Conservation (phyloP, 1,140 invertebrate species). For the Amphibalanus amphitrite region DNA sequence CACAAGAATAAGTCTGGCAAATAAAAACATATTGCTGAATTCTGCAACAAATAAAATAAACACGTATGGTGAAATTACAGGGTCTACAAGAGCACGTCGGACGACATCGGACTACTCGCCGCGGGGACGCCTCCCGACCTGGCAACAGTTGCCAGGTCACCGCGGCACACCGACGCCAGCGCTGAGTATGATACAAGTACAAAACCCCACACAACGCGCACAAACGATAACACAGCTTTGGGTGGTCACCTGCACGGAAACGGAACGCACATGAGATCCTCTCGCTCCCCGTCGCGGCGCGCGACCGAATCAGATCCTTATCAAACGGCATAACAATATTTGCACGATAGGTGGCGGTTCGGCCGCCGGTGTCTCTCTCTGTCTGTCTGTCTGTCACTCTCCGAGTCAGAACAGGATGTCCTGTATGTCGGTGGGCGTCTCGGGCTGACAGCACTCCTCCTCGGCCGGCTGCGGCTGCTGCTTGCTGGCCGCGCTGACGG, state of each 20-base stretch:
- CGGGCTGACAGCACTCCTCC: not conserved
- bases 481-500: not conserved
- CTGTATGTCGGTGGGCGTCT: conserved; percentile 1
- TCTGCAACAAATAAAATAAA: not conserved
- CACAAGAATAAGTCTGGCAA: not conserved
- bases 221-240: not conserved
- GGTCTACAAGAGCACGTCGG: not conserved
- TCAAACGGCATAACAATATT: not conserved
- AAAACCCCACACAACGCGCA: not conserved
- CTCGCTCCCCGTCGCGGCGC: not conserved
- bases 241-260: not conserved
- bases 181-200: not conserved
- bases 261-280: not conserved
- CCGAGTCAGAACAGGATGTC: not conserved
- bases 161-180: not conserved
- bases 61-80: not conserved
- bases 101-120: not conserved
- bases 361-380: no score
- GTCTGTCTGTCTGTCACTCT: no score
- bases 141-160: no score
- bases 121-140: no score
- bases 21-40: not conserved
- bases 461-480: not conserved
- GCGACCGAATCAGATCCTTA: not conserved
- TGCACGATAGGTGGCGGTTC: not conserved